Conservation (phyloP, 1,140 invertebrate genomes). For the Potamilus streckersoni region DNA sequence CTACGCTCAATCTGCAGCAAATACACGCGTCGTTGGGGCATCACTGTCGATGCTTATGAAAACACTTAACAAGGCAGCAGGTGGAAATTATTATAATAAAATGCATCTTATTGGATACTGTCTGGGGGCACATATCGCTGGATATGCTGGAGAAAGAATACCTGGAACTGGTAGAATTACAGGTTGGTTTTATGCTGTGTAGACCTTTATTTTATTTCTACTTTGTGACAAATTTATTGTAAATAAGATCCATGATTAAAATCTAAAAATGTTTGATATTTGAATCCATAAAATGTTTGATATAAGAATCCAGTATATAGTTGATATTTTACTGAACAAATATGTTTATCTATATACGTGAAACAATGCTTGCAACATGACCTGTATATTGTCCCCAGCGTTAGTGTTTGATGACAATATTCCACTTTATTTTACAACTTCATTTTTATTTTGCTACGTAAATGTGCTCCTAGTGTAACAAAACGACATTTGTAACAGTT, state of each 20-base stretch:
- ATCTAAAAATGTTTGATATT: background rate
- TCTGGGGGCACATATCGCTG: constrained; percentile 87
- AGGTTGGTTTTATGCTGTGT: constrained; percentile 38
- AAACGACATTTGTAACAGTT: no score
- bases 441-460: no score
- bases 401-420: no score
- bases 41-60: constrained; percentile 83
- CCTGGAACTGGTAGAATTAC: constrained; percentile 83
- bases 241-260: background rate
- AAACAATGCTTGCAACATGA: no score
- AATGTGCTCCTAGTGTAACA: no score
- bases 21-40: constrained; percentile 89
- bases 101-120: constrained; percentile 89
- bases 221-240: background rate
- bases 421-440: no score
- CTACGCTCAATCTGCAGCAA: constrained; percentile 91
- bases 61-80: constrained; percentile 17
- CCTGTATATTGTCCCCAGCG: no score
- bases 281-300: no score
- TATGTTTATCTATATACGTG: no score
- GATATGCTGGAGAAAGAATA: constrained; percentile 88
- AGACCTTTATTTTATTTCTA: background rate
- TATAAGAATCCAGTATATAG: no score
- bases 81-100: constrained; percentile 24
- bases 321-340: no score